Percentiles rank a stretch among this genome's conserved stretches.
Conservation (phyloP, 1,140 invertebrate species). For the Drosophila bocki region DNA sequence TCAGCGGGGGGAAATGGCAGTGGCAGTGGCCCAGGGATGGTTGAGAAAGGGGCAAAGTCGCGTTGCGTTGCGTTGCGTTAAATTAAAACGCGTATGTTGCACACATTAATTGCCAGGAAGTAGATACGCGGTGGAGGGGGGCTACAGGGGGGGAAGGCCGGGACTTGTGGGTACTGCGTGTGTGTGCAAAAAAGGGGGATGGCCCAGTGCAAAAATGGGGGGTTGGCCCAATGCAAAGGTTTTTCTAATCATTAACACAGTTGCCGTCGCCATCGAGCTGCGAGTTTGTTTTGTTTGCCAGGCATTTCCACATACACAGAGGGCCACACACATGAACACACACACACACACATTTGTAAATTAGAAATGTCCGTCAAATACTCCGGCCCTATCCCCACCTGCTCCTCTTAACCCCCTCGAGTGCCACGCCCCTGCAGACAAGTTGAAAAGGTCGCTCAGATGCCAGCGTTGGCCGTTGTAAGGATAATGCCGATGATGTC, state of each 20-base stretch:
- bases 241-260: slow-evolving; percentile 84
- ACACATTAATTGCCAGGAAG: slow-evolving; percentile 81
- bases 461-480: slow-evolving; percentile 56
- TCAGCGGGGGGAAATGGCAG: slow-evolving; percentile 11
- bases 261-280: slow-evolving; percentile 55
- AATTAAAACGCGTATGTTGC: slow-evolving; percentile 82
- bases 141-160: neutral
- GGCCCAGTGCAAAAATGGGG: slow-evolving; percentile 21
- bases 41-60: slow-evolving; percentile 37
- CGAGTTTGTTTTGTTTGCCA: slow-evolving; percentile 54
- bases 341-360: slow-evolving; percentile 68
- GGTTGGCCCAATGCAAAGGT: slow-evolving; percentile 50
- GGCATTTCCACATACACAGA: slow-evolving; percentile 49
- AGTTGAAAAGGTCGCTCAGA: slow-evolving; percentile 66
- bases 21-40: slow-evolving; percentile 9
- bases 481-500: slow-evolving; percentile 78
- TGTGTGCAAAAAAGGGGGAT: slow-evolving; percentile 7
- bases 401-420: neutral
- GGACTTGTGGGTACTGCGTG: neutral
- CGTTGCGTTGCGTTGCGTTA: slow-evolving; percentile 71
- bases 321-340: slow-evolving; percentile 4
- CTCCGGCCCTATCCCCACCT: neutral
- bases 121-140: slow-evolving; percentile 51
- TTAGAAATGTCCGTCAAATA: slow-evolving; percentile 83
- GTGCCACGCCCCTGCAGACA: slow-evolving; percentile 32